phyloP scores from a whole-genome alignment of 2,797 vertebrate species.

The Darevskia nairensis region DNA sequence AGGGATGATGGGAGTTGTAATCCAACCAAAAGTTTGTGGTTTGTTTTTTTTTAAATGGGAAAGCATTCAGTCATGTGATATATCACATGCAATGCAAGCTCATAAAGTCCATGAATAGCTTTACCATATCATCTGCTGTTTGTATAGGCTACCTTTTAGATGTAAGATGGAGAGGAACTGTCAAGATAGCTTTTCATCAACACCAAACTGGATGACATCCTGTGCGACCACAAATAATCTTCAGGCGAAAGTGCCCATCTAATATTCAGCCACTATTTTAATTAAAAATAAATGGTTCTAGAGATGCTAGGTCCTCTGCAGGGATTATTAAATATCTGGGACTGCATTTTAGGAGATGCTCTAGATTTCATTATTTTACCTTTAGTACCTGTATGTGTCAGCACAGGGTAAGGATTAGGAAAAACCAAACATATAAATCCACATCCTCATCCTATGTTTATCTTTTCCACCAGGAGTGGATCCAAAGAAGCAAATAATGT shows the following conservation, averaged over 20 bases:
- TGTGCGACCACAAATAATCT: background rate
- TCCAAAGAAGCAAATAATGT: background rate
- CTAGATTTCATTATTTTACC: background rate
- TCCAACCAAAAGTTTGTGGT: no score
- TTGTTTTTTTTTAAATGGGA: background rate
- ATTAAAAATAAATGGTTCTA: background rate
- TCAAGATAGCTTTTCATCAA: background rate
- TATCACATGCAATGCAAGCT: background rate
- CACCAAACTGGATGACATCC: background rate
- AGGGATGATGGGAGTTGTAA: no score
- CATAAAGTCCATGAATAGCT: background rate
- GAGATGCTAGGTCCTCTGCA: background rate
- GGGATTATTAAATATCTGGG: background rate
- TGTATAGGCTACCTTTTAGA: background rate
- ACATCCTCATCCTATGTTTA: background rate
- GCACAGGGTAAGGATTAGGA: background rate
- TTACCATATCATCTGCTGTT: background rate
- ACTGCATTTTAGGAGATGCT: background rate
- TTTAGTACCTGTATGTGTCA: background rate
- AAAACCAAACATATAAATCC: background rate
- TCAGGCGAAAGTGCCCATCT: background rate
- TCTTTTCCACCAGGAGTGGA: background rate
- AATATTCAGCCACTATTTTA: background rate
- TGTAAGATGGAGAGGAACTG: background rate
- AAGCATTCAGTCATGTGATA: background rate